These are phyloP conservation scores for Danio albolineatus DNA, from an alignment of 2,797 vertebrate species.

Conservation along the genomic window DNA sequence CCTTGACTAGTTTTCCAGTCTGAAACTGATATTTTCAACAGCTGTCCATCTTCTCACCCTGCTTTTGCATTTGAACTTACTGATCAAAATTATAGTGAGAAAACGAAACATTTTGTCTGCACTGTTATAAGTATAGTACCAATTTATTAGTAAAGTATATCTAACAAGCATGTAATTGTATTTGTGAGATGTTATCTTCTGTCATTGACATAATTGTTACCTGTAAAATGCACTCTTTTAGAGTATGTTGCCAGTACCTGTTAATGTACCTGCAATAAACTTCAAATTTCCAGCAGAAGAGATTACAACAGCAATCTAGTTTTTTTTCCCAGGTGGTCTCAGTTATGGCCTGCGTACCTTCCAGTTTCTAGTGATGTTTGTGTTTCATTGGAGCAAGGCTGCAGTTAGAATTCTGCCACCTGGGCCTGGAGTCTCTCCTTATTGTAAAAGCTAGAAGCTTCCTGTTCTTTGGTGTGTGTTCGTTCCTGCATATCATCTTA, in stretches of 20 bases:
- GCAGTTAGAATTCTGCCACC: no score
- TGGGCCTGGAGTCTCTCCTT: no score
- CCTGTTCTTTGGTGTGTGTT: no score
- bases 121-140: no score
- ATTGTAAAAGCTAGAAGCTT: no score
- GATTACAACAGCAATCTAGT: no score
- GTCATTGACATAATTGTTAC: not conserved
- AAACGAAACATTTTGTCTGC: not conserved
- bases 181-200: not conserved
- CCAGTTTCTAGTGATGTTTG: no score
- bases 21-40: slow-evolving; percentile 15
- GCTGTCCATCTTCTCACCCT: slow-evolving; percentile 35
- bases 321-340: no score
- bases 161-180: not conserved
- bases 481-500: no score
- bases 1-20: not conserved
- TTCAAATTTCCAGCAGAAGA: no score
- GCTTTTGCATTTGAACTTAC: not conserved
- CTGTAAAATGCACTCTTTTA: not conserved
- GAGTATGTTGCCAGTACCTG: not conserved
- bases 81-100: not conserved
- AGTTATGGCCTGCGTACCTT: no score
- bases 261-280: not conserved
- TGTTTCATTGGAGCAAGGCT: no score
- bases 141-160: not conserved